A percentile compares a stretch with the other conserved stretches of the same genome.
Conservation (phyloP, 2,888 invertebrate genomes). For the Helobdella robusta region DNA sequence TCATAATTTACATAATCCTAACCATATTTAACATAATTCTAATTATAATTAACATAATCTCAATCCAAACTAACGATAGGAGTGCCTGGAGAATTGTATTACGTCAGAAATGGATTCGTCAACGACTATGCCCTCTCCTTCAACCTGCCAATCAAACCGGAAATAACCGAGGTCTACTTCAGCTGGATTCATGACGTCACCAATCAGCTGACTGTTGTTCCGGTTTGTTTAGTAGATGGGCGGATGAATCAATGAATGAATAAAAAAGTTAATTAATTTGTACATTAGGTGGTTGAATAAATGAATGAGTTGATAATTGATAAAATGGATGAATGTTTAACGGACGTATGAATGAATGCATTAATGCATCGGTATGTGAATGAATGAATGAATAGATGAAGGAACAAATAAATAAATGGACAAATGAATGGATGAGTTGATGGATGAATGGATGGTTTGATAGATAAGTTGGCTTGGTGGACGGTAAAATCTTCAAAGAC, state of each 20-base stretch:
- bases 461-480: neutral
- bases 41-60: neutral
- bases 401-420: neutral
- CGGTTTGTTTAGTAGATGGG: too few relatives aligned
- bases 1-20: neutral
- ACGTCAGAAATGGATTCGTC: slow-evolving; percentile 79
- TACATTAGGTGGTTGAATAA: too few relatives aligned
- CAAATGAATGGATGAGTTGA: neutral
- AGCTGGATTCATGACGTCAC: slow-evolving; percentile 58
- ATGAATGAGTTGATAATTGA: slow-evolving; percentile 2
- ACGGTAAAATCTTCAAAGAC: too few relatives aligned
- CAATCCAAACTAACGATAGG: slow-evolving; percentile 36
- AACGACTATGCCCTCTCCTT: slow-evolving; percentile 84
- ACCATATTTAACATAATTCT: neutral
- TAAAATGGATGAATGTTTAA: too few relatives aligned
- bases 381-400: neutral
- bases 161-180: slow-evolving; percentile 74
- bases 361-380: neutral
- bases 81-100: slow-evolving; percentile 58
- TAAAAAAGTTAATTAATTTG: too few relatives aligned
- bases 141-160: slow-evolving; percentile 73
- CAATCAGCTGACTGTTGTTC: neutral
- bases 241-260: too few relatives aligned
- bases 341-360: neutral
- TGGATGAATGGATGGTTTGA: too few relatives aligned